Conservation (phyloP, 1,140 invertebrate genomes). For the Parasteatoda tepidariorum region DNA sequence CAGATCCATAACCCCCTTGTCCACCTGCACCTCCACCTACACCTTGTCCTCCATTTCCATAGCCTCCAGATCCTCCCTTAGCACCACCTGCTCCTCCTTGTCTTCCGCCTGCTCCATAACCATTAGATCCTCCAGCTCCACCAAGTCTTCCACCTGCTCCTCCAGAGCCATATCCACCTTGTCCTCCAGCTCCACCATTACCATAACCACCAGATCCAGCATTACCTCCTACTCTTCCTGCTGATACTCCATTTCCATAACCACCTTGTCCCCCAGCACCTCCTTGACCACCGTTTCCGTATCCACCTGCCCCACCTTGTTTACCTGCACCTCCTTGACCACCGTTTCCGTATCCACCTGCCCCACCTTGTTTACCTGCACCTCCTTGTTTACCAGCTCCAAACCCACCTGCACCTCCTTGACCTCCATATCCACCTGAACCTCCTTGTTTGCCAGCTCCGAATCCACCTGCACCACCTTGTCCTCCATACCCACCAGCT, state of each 20-base stretch:
- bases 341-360: background rate
- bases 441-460: background rate
- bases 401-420: background rate
- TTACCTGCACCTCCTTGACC: background rate
- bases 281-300: background rate
- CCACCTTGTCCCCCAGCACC: background rate
- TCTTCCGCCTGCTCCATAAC: background rate
- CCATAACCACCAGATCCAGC: slow-evolving; percentile 5
- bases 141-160: background rate
- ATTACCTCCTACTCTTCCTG: background rate
- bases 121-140: background rate
- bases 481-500: background rate
- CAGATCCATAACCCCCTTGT: background rate
- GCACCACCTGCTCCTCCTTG: background rate
- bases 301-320: background rate
- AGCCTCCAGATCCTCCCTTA: background rate
- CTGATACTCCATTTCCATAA: background rate
- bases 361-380: background rate
- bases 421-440: background rate
- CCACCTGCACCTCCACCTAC: background rate
- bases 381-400: background rate
- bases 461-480: background rate
- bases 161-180: background rate
- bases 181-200: background rate
- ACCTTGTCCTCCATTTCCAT: background rate